Conservation (phyloP, 2,797 vertebrate genomes). For the Numenius phaeopus region DNA sequence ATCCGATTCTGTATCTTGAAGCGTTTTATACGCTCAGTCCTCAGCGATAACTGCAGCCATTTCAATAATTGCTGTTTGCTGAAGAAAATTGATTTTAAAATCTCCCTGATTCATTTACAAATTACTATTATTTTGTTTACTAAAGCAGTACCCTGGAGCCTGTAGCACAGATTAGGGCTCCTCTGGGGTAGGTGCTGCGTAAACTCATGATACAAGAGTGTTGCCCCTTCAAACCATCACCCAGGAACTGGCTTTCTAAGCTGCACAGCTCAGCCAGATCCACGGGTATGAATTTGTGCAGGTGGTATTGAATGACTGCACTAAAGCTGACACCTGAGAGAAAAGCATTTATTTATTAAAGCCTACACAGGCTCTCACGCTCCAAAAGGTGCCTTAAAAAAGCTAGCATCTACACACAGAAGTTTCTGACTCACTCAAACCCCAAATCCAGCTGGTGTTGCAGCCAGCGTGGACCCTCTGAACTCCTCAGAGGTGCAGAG, state of each 20-base stretch:
- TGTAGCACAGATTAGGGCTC: neutral
- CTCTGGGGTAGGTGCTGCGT: neutral
- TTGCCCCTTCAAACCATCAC: neutral
- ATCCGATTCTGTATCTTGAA: constrained; percentile 30
- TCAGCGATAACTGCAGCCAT: neutral
- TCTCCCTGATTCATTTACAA: constrained; percentile 17
- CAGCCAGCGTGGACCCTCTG: neutral
- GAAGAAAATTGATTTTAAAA: constrained; percentile 51
- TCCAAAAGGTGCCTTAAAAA: neutral
- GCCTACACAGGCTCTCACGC: neutral
- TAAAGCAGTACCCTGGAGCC: neutral
- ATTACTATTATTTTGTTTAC: neutral
- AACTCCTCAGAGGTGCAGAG: neutral
- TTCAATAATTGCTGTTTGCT: constrained; percentile 29
- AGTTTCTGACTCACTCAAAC: neutral
- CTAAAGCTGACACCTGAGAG: neutral
- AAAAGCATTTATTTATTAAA: constrained; percentile 9
- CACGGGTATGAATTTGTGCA: neutral
- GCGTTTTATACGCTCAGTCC: neutral
- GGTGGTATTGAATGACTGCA: neutral
- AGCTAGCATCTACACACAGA: neutral
- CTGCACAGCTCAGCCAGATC: neutral
- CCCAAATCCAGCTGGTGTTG: neutral
- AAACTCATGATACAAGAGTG: neutral
- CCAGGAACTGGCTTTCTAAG: neutral